phyloP scores from a whole-genome alignment of 2,113 vertebrate genomes.

The Gnathonemus longibarbis region DNA sequence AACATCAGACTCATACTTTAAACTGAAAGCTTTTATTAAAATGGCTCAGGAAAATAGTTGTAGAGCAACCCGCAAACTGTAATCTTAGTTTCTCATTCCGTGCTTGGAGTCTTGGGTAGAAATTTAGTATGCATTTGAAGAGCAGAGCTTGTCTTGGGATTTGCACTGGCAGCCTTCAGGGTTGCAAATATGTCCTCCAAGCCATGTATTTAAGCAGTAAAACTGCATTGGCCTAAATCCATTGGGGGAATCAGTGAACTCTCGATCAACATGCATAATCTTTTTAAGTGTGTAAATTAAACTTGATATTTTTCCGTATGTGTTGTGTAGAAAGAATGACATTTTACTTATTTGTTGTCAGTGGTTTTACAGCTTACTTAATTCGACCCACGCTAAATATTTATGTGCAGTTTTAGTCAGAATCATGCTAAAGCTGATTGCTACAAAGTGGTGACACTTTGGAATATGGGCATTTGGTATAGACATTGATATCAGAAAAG shows the following conservation, averaged over 20 bases:
- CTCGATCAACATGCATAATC: not conserved
- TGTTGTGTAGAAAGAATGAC: not conserved
- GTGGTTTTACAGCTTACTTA: not conserved
- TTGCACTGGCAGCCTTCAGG: not conserved
- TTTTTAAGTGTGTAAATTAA: not conserved
- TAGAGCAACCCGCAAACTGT: not conserved
- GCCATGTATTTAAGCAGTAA: not conserved
- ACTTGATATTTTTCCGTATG: not conserved
- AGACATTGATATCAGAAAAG: not conserved
- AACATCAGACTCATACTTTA: not conserved
- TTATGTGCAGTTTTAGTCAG: not conserved
- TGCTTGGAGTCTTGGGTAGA: not conserved
- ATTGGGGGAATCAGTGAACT: not conserved
- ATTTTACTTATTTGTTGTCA: not conserved
- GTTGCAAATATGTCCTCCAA: not conserved
- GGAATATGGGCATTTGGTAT: not conserved
- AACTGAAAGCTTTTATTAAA: conserved; percentile 1
- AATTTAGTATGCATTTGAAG: not conserved
- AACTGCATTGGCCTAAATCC: not conserved
- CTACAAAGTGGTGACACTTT: not conserved
- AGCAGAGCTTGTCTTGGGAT: not conserved
- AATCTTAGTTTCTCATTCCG: not conserved
- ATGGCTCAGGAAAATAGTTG: not conserved
- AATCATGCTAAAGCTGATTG: not conserved
- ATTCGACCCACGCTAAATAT: not conserved